Percentiles rank a stretch among this genome's conserved stretches.
Evolutionary conservation across 2,113 vertebrate species (phyloP).

Genomic region (Paratilapia polleni): DNA sequence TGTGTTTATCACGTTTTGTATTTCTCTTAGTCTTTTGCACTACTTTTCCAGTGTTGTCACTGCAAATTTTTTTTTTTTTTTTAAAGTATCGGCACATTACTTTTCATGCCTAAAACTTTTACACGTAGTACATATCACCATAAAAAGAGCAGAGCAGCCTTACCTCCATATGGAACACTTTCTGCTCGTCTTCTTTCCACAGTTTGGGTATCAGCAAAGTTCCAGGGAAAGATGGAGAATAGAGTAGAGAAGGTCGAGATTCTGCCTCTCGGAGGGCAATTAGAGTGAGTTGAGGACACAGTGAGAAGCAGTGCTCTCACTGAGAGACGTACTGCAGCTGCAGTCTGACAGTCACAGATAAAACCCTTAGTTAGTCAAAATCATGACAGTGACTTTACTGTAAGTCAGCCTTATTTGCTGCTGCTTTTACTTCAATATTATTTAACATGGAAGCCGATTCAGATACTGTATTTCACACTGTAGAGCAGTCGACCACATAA

Average conservation of each 20-base stretch:
- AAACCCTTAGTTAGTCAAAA: constrained; percentile 52
- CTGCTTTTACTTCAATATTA: constrained; percentile 26
- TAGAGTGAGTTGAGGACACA: constrained; percentile 28
- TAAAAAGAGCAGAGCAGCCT: not conserved
- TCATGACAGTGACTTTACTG: constrained; percentile 31
- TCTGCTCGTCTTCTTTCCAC: not conserved
- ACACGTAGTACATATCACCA: not conserved
- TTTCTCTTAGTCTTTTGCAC: not conserved
- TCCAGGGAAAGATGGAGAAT: not conserved
- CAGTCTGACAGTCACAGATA: constrained; percentile 56
- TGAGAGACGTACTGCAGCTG: constrained; percentile 33
- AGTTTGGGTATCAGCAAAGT: constrained; percentile 6
- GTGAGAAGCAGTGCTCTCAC: constrained; percentile 3
- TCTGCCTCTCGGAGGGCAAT: constrained; percentile 45
- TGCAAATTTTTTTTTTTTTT: not conserved
- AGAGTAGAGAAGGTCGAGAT: constrained; percentile 11
- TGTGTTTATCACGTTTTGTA: not conserved
- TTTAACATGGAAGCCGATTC: constrained; percentile 45
- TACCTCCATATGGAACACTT: not conserved
- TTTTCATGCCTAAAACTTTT: not conserved
- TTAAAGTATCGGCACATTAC: not conserved
- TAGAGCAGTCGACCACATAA: constrained; percentile 27
- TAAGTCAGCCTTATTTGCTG: constrained; percentile 23
- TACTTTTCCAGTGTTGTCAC: not conserved
- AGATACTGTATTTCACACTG: constrained; percentile 21